Base-by-base conservation (phyloP, 2,888 invertebrate species). In the Smittia aterrima region DNA sequence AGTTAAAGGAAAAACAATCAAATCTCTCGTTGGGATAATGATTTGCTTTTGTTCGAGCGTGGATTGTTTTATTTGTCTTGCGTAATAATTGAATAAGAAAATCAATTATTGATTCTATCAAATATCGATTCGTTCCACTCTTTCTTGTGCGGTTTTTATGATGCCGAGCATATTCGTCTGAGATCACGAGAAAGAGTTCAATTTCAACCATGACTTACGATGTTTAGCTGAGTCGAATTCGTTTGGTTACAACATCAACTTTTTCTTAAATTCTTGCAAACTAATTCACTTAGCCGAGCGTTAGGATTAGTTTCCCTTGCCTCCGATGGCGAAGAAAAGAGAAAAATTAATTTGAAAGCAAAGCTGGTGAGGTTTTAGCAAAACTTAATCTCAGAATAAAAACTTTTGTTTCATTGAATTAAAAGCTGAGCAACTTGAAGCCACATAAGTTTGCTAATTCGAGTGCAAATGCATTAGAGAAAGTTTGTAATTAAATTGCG, bases 51-150 rank as follows among this genome's bases (percentile, higher is more conserved):
- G 18, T 58, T 58, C 22, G 18, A 22, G 1, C 9, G 20, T 22
- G 7, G 20, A 58, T 58, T 58, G 18, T 22, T 58, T 47, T 47
- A 13, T 47, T 47, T 47, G 47, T n/a, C 16, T 47, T 58, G 58
- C 20, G 20, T 58, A 58, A 58, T 58, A 58, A 58, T 58, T 58
- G 7, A 58, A 58, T 58, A 58, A 20, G 18, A 6, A 22, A 18
- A 58, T 58, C 20, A 58, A 58, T 47, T 58, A 58, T 58, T 58
- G 9, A 18, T 58, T 58, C 58, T 58, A 58, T 58, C 58, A n/a
- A 58, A 18, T 6, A 22, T 58, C 22, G 58, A 58, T 58, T 58
- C 3, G 58, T 18, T 22, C 7, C 13, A 18, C 18, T 4, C 18
- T 6, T 58, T 58, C 9, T 18, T 38, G 6, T 38, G 47, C 47